phyloP scores from a whole-genome alignment of 2,113 vertebrate species.

The Grammomys surdaster region DNA sequence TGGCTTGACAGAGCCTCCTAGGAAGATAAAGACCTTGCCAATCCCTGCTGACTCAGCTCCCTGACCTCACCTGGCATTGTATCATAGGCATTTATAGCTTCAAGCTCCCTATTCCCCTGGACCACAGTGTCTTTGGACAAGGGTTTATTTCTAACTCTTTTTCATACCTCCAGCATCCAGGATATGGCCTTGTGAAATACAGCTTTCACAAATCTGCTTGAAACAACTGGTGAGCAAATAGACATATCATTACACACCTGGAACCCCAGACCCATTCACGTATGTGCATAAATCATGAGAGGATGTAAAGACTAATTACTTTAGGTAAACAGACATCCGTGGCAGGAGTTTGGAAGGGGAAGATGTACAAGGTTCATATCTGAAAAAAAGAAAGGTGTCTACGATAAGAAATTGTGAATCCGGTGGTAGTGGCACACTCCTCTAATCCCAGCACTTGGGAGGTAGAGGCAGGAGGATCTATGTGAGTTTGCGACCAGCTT shows the following conservation, averaged over 20 bases:
- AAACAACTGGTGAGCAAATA: background rate
- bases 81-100: background rate
- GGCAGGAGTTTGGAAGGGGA: too few relatives aligned
- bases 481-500: too few relatives aligned
- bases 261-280: background rate
- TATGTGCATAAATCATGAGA: background rate
- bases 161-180: background rate
- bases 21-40: background rate
- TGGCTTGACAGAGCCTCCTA: background rate
- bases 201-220: background rate
- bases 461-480: too few relatives aligned
- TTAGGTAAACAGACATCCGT: too few relatives aligned
- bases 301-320: too few relatives aligned
- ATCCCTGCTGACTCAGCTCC: background rate
- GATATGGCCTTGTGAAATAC: background rate
- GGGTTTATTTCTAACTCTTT: background rate
- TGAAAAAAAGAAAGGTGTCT: too few relatives aligned
- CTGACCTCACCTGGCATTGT: background rate
- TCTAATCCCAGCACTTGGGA: too few relatives aligned
- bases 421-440: too few relatives aligned
- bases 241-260: background rate
- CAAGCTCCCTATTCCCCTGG: too few relatives aligned
- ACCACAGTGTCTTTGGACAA: background rate
- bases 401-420: too few relatives aligned
- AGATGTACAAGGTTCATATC: too few relatives aligned